Evolutionary conservation across 2,113 vertebrate genomes (phyloP), one percentile per base, ranked within the genome.

Genomic region (Leptosomus discolor): DNA sequence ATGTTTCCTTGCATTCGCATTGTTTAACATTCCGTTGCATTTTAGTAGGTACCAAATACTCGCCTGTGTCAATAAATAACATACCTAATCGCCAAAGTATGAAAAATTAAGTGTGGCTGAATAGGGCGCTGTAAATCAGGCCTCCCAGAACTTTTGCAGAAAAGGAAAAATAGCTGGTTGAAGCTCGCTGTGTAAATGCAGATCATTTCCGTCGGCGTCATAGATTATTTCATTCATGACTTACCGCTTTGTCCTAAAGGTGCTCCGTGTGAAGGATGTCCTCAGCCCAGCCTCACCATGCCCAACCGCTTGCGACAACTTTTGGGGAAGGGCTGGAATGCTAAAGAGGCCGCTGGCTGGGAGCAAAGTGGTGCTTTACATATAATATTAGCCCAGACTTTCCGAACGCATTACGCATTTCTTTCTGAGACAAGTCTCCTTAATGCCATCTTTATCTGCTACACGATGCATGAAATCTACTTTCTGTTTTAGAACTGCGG

Each of bases 401-500:
- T 97, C 92, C 92, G 83, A 46, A 73, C 50, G 24, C 75, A 39
- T 92, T 90, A 90, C 50, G 84, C 95, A 23, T 91, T 92, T 93
- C 96, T 88, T 97, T 97, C 96, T 76, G 90, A 97, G 96, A 95
- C 97, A 57, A 84, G 98, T 93, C 98, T 97, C 93, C 97, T 97
- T 98, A 98, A 97, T 98, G 98, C 97, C 98, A 98, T 99, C 99
- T 99, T 99, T 99, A 99, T 99, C 99, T 99, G 99, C 99, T 99
- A 98, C 98, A 97, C 98, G 99, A 99, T 99, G 99, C 99, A 99
- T 99, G 99, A 99, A 99, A 99, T 99, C 97, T 98, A 98, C 98
- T 99, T 98, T 99, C 99, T 96, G 98, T 98, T 99, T 99, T 98
- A 99, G 99, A 99, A 99, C 98, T 98, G 99, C 98, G 41, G 91